Evolutionary conservation across 2,888 invertebrate genomes (phyloP).

Genomic region (Dermolepida albohirtum): DNA sequence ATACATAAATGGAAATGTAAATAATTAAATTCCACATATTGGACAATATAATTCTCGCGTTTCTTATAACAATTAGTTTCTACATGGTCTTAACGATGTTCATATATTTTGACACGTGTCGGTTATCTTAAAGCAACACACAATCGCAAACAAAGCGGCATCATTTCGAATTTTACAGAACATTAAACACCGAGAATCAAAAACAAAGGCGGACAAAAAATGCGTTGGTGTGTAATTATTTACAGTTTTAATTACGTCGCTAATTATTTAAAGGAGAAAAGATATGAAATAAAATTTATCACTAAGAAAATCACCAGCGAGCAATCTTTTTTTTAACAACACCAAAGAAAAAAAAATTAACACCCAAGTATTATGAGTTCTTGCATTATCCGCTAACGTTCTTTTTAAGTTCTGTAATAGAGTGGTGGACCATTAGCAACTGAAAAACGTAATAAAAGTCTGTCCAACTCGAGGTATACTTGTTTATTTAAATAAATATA

Average conservation of each 20-base stretch:
- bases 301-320: not conserved
- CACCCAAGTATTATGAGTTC: no score
- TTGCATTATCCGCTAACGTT: no score
- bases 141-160: constrained; percentile 5
- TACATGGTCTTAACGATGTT: constrained; percentile 15
- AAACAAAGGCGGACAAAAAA: not conserved
- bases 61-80: not conserved
- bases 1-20: no score
- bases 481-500: constrained; percentile 30
- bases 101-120: constrained; percentile 11
- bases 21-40: no score
- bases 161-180: constrained; percentile 1
- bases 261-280: constrained; percentile 8
- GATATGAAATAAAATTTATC: not conserved
- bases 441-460: not conserved
- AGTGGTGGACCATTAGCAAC: not conserved
- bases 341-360: no score
- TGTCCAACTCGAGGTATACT: not conserved
- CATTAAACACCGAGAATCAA: not conserved
- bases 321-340: no score
- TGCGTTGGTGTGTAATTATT: constrained; percentile 10
- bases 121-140: not conserved
- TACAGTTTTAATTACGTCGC: constrained; percentile 25
- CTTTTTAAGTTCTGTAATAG: no score
- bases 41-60: constrained; percentile 1